A percentile compares a stretch with the other conserved stretches of the same genome.
phyloP scores from a whole-genome alignment of 1,140 invertebrate species.

The Mesaphorura yosii region DNA sequence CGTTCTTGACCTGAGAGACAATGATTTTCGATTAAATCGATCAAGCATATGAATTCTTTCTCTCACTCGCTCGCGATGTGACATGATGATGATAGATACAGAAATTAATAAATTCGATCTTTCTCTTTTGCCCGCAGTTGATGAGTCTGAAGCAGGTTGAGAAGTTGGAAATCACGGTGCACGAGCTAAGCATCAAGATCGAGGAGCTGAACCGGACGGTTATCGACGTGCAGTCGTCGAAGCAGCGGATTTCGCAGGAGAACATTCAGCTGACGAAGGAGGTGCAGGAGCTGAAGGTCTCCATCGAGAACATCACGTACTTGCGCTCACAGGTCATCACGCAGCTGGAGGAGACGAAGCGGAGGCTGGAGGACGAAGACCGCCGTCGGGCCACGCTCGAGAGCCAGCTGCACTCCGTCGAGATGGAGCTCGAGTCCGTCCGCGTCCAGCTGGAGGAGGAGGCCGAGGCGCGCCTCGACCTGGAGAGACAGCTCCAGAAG shows the following conservation, averaged over 20 bases:
- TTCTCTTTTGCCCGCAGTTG: no score
- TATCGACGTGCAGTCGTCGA: slow-evolving; percentile 83
- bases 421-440: slow-evolving; percentile 82
- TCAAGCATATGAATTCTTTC: neutral
- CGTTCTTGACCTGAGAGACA: neutral
- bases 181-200: slow-evolving; percentile 82
- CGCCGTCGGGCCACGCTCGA: slow-evolving; percentile 75
- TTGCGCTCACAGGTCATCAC: slow-evolving; percentile 72
- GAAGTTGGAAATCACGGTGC: slow-evolving; percentile 75
- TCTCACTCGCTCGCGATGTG: no score
- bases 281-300: slow-evolving; percentile 88
- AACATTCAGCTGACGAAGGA: slow-evolving; percentile 88
- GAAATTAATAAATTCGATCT: no score
- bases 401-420: slow-evolving; percentile 73
- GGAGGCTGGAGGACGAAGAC: slow-evolving; percentile 88
- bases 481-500: slow-evolving; percentile 87
- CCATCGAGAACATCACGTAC: slow-evolving; percentile 81
- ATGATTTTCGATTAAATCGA: neutral
- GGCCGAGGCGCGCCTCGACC: slow-evolving; percentile 82
- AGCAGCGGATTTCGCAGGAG: slow-evolving; percentile 70
- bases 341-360: slow-evolving; percentile 84
- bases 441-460: slow-evolving; percentile 90
- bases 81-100: no score
- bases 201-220: slow-evolving; percentile 90
- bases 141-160: slow-evolving; percentile 75